Evolutionary conservation across 2,797 vertebrate genomes (phyloP), one percentile per base, ranked within the genome.

Genomic region (Acipenser ruthenus): DNA sequence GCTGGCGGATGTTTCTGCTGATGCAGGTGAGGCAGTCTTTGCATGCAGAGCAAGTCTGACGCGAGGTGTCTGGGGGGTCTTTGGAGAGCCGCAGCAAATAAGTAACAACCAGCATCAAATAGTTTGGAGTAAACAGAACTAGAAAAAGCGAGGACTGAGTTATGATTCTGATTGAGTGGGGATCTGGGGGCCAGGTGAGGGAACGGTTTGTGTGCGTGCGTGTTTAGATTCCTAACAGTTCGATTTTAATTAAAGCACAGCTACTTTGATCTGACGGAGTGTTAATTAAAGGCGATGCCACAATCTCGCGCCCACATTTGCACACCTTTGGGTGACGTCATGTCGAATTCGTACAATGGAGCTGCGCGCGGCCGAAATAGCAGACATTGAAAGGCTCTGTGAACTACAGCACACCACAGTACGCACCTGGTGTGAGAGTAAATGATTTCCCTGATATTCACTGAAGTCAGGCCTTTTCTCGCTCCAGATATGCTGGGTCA

Each of bases 231-330:
- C 82, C 73, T 82, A 87, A 89, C 83, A 80, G 82, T 80, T 74
- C 78, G 73, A 75, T 85, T 89, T 88, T 88, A 89, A 90, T 89
- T 88, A 87, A 87, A 86, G 73, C 77, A 77, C 72, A 77, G 76
- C 80, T 62, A 15, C 13, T 55, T 55, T 55, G 60, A 7, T 72
- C 75, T 81, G 79, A 81, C 81, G 82, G 73, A 50, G 65, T 78
- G 79, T 80, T 82, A 84, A 87, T 78, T 81, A 86, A 81, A 80
- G 79, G 67, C 62, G 55, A 65, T 68, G 70, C 64, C 8, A 49
- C 47, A 65, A 49, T 51, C 18, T 59, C 58, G 8, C 23, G 37
- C 9, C 6, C 50, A 3, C 11, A 50, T 13, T 23, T 51, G 50
- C 63, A 23, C 49, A 64, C 23, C 23, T 37, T 2, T 37, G 23